Conservation (phyloP, 1,140 invertebrate genomes). For the Aphis craccivora region DNA sequence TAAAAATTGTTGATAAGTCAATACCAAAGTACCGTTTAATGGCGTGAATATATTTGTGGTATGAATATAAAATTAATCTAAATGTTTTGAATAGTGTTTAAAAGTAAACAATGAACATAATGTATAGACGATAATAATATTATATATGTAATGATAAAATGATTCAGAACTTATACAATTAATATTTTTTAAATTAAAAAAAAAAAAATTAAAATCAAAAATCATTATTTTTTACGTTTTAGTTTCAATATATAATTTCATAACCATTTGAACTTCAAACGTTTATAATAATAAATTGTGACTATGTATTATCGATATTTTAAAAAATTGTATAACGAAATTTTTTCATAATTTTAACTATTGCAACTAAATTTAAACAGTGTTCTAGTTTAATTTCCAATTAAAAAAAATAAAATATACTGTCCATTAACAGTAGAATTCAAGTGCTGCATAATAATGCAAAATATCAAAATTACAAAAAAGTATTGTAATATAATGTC, state of each 20-base stretch:
- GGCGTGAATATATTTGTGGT: neutral
- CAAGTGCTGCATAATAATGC: neutral
- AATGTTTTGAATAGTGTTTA: neutral
- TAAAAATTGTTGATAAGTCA: neutral
- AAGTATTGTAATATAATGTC: neutral
- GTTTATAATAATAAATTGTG: too few species aligned
- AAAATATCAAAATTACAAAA: neutral
- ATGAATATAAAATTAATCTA: too few species aligned
- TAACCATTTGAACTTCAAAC: neutral
- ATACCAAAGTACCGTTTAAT: neutral
- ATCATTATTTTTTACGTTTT: neutral
- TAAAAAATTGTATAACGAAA: neutral
- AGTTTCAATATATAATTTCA: neutral
- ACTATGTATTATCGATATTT: neutral
- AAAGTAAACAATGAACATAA: neutral
- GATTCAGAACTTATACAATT: too few species aligned
- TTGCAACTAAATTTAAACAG: neutral
- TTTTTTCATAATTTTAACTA: neutral
- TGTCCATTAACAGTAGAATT: neutral
- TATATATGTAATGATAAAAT: neutral
- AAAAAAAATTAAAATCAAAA: too few species aligned
- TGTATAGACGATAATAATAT: neutral
- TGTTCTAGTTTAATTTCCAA: neutral
- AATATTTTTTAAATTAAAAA: too few species aligned
- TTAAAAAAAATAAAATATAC: neutral